Percentiles rank a stretch among this genome's conserved stretches.
phyloP scores from a whole-genome alignment of 53 echinoderm and acorn worm species.

The Crossaster papposus region DNA sequence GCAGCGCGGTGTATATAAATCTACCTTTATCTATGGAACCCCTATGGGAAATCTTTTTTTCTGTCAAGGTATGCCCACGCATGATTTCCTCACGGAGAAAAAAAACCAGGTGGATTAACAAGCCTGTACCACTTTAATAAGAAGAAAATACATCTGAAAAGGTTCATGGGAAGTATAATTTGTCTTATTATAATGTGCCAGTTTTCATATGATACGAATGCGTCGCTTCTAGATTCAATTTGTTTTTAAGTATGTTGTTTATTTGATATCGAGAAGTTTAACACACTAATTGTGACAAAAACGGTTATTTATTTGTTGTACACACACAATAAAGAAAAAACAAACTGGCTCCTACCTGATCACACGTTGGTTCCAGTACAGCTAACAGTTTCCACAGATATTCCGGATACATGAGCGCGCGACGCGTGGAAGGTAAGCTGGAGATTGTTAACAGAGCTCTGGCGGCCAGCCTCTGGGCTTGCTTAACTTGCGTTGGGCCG shows the following conservation, averaged over 20 bases:
- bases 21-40: not conserved
- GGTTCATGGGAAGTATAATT: too few species aligned
- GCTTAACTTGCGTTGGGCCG: conserved; percentile 30
- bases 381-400: conserved; percentile 68
- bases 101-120: not conserved
- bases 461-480: conserved; percentile 72
- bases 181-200: too few species aligned
- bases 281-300: too few species aligned
- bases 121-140: not conserved
- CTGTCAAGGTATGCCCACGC: not conserved
- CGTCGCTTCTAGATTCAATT: too few species aligned
- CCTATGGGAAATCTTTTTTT: not conserved
- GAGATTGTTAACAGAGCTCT: conserved; percentile 72
- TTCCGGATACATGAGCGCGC: conserved; percentile 73
- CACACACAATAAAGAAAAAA: not conserved
- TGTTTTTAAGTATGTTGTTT: too few species aligned
- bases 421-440: conserved; percentile 73
- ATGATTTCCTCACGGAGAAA: not conserved
- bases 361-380: conserved; percentile 74
- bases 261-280: too few species aligned
- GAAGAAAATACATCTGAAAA: not conserved
- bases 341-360: conserved; percentile 62
- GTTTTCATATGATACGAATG: too few species aligned
- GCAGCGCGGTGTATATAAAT: too few species aligned
- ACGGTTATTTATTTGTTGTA: too few species aligned